Evolutionary conservation across 2,888 invertebrate genomes (phyloP).

Genomic region (Leucoptera coffeella): DNA sequence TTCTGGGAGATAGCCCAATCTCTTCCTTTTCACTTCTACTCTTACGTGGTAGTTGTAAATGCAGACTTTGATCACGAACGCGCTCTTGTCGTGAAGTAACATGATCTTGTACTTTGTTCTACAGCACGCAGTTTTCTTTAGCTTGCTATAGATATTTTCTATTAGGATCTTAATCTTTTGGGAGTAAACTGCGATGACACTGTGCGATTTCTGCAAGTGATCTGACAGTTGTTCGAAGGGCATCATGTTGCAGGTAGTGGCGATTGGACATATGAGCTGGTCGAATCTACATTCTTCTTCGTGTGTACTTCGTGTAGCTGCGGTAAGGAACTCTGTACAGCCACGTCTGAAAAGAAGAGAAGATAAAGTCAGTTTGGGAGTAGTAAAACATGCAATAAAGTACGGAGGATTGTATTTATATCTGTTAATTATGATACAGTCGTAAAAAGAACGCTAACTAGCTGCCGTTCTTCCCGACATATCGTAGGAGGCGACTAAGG

Average conservation of each 20-base stretch:
- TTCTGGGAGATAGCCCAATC: conserved; percentile 34
- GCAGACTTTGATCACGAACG: conserved; percentile 44
- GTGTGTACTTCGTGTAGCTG: conserved; percentile 28
- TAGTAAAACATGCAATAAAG: too few relatives aligned
- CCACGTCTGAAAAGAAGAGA: conserved; percentile 35
- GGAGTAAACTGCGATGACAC: conserved; percentile 40
- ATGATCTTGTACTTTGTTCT: conserved; percentile 44
- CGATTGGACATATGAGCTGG: conserved; percentile 38
- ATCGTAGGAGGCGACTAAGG: too few relatives aligned
- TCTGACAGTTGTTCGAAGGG: conserved; percentile 35
- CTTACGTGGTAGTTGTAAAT: conserved; percentile 43
- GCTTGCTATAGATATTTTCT: conserved; percentile 42
- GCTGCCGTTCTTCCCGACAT: too few relatives aligned
- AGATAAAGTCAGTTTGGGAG: too few relatives aligned
- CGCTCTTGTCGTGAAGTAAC: conserved; percentile 36
- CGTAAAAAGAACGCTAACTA: too few relatives aligned
- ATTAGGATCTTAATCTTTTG: conserved; percentile 44
- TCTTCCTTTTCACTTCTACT: conserved; percentile 41
- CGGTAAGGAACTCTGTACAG: conserved; percentile 35
- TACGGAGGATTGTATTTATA: too few relatives aligned
- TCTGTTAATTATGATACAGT: too few relatives aligned
- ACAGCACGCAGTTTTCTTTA: conserved; percentile 42
- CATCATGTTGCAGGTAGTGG: conserved; percentile 33
- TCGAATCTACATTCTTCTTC: conserved; percentile 41
- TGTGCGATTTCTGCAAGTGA: conserved; percentile 33